These are phyloP conservation scores for Phytoseiulus persimilis DNA, from an alignment of 2,888 invertebrate species.

Conservation along the genomic window DNA sequence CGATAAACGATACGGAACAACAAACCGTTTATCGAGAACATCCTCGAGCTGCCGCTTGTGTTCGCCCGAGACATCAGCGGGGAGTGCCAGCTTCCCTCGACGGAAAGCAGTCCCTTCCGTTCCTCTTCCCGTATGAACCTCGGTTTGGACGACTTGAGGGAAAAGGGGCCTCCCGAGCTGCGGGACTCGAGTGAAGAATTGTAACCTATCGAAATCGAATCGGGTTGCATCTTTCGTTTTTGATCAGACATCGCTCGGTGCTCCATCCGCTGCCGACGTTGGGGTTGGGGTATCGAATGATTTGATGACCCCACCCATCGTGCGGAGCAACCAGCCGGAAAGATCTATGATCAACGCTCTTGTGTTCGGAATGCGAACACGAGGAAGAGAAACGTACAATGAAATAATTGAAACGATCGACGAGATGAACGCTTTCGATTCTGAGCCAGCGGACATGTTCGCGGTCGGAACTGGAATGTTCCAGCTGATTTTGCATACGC, in stretches of 20 bases:
- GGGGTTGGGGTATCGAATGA: background rate
- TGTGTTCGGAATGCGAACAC: background rate
- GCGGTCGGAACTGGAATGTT: too few species aligned
- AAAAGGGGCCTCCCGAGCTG: background rate
- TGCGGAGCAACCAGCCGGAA: background rate
- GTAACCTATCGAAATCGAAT: background rate
- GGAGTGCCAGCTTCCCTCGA: background rate
- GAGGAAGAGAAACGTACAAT: background rate
- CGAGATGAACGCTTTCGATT: background rate
- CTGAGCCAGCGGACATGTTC: too few species aligned
- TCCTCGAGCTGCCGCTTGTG: background rate
- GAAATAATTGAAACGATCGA: background rate
- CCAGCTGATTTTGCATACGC: too few species aligned
- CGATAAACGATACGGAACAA: too few species aligned
- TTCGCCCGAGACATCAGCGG: background rate
- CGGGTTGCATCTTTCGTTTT: background rate
- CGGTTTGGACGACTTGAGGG: background rate
- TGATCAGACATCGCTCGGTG: background rate
- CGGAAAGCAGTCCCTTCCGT: background rate
- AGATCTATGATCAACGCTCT: background rate
- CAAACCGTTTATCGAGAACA: background rate
- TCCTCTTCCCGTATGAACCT: background rate
- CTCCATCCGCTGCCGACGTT: background rate
- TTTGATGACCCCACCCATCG: background rate
- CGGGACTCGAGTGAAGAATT: background rate